Conservation (phyloP, 30 jellyfish, hydroid and myxozoan species). For the Catostylus mosaicus region DNA sequence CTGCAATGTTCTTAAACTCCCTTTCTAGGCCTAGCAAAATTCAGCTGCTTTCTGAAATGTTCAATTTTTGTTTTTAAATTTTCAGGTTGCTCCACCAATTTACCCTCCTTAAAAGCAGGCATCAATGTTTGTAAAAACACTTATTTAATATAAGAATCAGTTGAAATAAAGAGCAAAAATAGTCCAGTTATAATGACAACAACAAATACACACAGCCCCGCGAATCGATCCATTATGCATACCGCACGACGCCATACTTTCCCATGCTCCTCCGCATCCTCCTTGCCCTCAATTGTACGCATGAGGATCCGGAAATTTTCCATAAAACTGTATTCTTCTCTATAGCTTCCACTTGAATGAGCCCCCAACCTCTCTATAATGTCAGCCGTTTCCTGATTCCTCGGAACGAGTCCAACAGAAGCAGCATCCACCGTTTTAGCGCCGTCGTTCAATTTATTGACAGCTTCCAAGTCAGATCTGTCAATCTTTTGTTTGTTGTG, state of each 20-base stretch:
- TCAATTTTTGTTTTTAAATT: too few relatives aligned
- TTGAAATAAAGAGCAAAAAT: not conserved
- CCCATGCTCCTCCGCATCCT: constrained; percentile 5
- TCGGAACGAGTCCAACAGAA: not conserved
- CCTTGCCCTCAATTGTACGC: not conserved
- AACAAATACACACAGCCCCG: not conserved
- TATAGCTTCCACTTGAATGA: not conserved
- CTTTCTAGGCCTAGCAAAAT: too few relatives aligned
- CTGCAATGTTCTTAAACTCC: too few relatives aligned
- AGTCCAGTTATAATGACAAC: constrained; percentile 3
- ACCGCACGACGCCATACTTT: constrained; percentile 61
- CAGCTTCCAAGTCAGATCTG: not conserved
- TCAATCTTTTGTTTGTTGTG: not conserved
- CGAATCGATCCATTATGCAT: constrained; percentile 31
- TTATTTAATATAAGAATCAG: constrained; percentile 6
- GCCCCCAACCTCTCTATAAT: not conserved
- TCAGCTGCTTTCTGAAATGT: too few relatives aligned
- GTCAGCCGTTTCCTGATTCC: not conserved
- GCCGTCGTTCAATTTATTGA: not conserved
- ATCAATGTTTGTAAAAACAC: too few relatives aligned
- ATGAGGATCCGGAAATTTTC: constrained; percentile 5
- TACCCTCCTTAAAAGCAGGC: too few relatives aligned
- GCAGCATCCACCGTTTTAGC: not conserved
- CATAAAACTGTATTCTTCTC: not conserved
- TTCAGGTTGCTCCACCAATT: too few relatives aligned